phyloP scores from a whole-genome alignment of 1,140 invertebrate species.

The Sycobia sp. region DNA sequence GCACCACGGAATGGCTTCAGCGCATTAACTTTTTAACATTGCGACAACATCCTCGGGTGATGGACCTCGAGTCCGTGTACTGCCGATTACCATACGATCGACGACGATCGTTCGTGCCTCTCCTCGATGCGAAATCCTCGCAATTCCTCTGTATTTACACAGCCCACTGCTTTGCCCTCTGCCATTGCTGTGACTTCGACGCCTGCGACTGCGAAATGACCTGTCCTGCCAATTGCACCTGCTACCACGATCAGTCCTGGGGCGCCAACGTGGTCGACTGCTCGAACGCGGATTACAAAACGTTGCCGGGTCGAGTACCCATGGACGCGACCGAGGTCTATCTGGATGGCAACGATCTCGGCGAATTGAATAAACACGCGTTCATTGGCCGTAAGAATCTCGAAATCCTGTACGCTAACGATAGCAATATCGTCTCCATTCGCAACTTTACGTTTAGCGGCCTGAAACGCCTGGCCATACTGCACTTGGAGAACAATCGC shows the following conservation, averaged over 20 bases:
- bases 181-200: constrained; percentile 86
- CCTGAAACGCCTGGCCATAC: constrained; percentile 72
- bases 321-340: constrained; percentile 92
- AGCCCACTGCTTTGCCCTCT: constrained; percentile 79
- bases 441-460: constrained; percentile 86
- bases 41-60: constrained; percentile 77
- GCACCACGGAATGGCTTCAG: constrained; percentile 86
- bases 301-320: constrained; percentile 78
- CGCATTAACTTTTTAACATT: constrained; percentile 74
- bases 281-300: constrained; percentile 73
- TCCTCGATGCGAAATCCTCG: constrained; percentile 72
- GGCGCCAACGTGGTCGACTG: constrained; percentile 90
- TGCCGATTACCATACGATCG: constrained; percentile 81
- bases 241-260: constrained; percentile 86
- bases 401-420: constrained; percentile 80
- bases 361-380: constrained; percentile 78
- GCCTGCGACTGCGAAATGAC: constrained; percentile 86
- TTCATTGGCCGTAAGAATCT: constrained; percentile 88
- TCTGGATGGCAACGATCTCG: constrained; percentile 83
- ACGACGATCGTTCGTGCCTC: constrained; percentile 71
- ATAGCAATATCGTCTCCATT: constrained; percentile 78
- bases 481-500: constrained; percentile 84
- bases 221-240: constrained; percentile 83
- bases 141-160: constrained; percentile 85
- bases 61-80: constrained; percentile 81